phyloP scores from a whole-genome alignment of 2,797 vertebrate species.

The Ptychobarbus kaznakovi region DNA sequence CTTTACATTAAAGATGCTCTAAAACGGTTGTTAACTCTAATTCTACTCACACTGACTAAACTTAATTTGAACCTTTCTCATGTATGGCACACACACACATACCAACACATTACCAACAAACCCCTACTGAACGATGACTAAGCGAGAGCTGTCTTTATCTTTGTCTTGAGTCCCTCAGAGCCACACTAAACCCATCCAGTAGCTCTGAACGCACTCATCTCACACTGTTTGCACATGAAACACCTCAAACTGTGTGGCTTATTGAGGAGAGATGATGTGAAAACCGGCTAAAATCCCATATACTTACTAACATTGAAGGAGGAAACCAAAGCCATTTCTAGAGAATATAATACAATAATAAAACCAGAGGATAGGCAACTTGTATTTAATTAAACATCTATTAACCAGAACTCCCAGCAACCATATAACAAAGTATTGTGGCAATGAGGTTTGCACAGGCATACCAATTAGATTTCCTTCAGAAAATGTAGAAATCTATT shows the following conservation, averaged over 20 bases:
- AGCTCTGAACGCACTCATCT: not conserved
- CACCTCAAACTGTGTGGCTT: not conserved
- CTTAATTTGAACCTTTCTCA: not conserved
- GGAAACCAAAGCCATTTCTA: not conserved
- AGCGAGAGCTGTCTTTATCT: conserved; percentile 1
- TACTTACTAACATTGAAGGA: not conserved
- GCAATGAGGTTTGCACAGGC: not conserved
- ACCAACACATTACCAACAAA: conserved; percentile 1
- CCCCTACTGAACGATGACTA: conserved; percentile 10
- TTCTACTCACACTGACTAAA: not conserved
- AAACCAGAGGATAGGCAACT: not conserved
- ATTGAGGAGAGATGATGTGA: not conserved
- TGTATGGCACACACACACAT: not conserved
- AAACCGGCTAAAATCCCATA: no score
- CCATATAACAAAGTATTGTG: not conserved
- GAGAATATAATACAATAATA: not conserved
- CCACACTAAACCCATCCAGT: not conserved
- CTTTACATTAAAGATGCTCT: not conserved
- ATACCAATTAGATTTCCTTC: not conserved
- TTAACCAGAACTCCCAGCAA: not conserved
- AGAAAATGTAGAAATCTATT: conserved; percentile 3
- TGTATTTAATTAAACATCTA: not conserved
- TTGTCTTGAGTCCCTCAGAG: conserved; percentile 3
- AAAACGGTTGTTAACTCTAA: not conserved
- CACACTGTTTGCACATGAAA: conserved; percentile 13